A percentile compares a stretch with the other conserved stretches of the same genome.
phyloP scores from a whole-genome alignment of 2,797 vertebrate genomes.

The Typhlichthys eigenmanni region DNA sequence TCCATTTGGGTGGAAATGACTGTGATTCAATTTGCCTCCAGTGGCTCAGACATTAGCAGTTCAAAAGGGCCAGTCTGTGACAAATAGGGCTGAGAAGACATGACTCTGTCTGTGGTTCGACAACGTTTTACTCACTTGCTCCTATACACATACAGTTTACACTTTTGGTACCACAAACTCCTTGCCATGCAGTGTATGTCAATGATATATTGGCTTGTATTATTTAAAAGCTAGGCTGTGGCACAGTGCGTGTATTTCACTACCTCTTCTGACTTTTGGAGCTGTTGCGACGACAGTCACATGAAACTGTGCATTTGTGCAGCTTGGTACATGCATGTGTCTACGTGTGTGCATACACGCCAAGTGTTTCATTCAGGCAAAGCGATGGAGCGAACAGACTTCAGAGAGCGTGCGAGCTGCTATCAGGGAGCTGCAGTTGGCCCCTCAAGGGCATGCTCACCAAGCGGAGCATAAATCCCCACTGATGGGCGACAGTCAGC shows the following conservation, averaged over 20 bases:
- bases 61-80: conserved; percentile 68
- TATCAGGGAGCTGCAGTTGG: conserved; percentile 68
- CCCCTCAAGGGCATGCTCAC: conserved; percentile 71
- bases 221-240: conserved; percentile 51
- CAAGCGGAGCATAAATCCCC: conserved; percentile 75
- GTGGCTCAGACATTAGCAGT: conserved; percentile 75
- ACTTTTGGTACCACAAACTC: conserved; percentile 66
- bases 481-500: conserved; percentile 74
- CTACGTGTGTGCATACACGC: conserved; percentile 44
- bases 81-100: conserved; percentile 74
- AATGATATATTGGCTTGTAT: conserved; percentile 45
- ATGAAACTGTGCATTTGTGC: background rate
- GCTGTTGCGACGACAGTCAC: background rate
- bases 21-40: conserved; percentile 82
- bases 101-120: conserved; percentile 66
- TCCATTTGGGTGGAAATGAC: conserved; percentile 81
- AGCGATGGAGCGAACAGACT: conserved; percentile 57
- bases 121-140: conserved; percentile 44
- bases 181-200: conserved; percentile 53
- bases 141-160: conserved; percentile 6
- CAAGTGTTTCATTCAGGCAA: conserved; percentile 71
- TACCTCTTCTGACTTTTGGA: conserved; percentile 5
- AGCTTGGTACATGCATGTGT: conserved; percentile 24
- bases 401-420: conserved; percentile 53
- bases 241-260: conserved; percentile 1